Percentiles rank a stretch among this genome's conserved stretches.
phyloP scores from a whole-genome alignment of 53 echinoderm and acorn worm species.

The Crossaster papposus region DNA sequence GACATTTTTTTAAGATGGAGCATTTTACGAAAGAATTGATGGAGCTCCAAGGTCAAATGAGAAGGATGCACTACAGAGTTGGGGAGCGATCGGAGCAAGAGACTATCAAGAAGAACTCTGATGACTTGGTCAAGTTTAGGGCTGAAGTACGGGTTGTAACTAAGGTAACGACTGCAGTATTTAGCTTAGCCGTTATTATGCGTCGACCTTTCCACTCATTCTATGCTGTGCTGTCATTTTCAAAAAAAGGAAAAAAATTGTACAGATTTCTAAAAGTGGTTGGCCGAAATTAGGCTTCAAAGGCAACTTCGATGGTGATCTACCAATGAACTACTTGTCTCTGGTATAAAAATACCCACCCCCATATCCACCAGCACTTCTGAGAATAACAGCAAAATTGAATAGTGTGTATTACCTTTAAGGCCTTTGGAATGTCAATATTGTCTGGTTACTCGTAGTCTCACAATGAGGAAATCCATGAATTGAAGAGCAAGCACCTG shows the following conservation, averaged over 20 bases:
- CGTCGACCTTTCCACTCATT: not conserved
- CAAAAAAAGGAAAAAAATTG: not conserved
- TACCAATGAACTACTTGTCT: too few species aligned
- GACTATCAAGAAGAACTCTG: conserved; percentile 55
- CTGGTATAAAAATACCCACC: too few species aligned
- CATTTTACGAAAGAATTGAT: conserved; percentile 77
- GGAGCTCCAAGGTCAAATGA: conserved; percentile 60
- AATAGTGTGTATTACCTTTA: too few species aligned
- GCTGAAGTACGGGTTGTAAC: conserved; percentile 73
- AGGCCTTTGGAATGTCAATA: not conserved
- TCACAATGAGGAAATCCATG: conserved; percentile 90
- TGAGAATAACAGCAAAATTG: too few species aligned
- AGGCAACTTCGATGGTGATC: too few species aligned
- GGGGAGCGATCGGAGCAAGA: conserved; percentile 68
- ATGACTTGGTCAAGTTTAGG: conserved; percentile 73
- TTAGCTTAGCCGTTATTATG: not conserved
- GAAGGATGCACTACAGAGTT: conserved; percentile 50
- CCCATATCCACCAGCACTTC: too few species aligned
- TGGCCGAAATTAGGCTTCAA: too few species aligned
- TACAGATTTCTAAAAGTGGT: too few species aligned
- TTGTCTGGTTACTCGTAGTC: conserved; percentile 66
- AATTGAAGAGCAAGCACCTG: conserved; percentile 75
- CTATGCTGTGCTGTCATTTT: not conserved
- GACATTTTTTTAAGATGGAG: conserved; percentile 74
- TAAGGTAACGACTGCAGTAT: conserved; percentile 63